A percentile compares a stretch with the other conserved stretches of the same genome.
phyloP scores from a whole-genome alignment of 2,888 invertebrate species.

The Cactoblastis cactorum region DNA sequence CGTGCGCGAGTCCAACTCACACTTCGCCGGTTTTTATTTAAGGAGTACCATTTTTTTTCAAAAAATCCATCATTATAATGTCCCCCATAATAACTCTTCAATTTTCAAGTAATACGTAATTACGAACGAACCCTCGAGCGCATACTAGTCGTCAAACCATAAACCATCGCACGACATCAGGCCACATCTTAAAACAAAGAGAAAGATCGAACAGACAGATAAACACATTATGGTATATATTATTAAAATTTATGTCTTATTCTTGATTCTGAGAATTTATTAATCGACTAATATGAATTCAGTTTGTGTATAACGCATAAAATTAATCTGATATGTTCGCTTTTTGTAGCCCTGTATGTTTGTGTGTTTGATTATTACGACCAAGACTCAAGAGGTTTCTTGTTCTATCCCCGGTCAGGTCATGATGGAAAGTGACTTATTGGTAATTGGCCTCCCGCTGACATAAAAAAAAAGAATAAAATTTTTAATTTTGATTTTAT shows the following conservation, averaged over 20 bases:
- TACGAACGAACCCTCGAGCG: not conserved
- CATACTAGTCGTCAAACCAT: slow-evolving; percentile 36
- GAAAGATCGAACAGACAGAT: slow-evolving; percentile 56
- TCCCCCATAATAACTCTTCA: not conserved
- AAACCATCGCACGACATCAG: slow-evolving; percentile 26
- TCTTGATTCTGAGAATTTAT: slow-evolving; percentile 72
- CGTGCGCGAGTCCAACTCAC: no score
- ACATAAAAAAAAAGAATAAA: no score
- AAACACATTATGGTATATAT: slow-evolving; percentile 63
- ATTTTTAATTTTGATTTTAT: no score
- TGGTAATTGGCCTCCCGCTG: no score
- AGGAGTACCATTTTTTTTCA: no score
- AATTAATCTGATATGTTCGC: slow-evolving; percentile 52
- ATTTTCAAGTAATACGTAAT: not conserved
- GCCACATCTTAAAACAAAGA: slow-evolving; percentile 51
- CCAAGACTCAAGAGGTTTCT: no score
- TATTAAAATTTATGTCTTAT: slow-evolving; percentile 78
- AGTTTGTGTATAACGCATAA: slow-evolving; percentile 44
- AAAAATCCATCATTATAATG: not conserved
- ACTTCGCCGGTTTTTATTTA: no score
- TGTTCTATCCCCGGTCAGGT: no score
- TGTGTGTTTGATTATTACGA: not conserved
- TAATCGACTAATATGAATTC: slow-evolving; percentile 77
- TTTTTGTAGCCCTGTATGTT: not conserved
- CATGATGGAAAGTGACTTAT: no score